Base-by-base conservation (phyloP, 1,140 invertebrate species). In the Micrasema minimum region DNA sequence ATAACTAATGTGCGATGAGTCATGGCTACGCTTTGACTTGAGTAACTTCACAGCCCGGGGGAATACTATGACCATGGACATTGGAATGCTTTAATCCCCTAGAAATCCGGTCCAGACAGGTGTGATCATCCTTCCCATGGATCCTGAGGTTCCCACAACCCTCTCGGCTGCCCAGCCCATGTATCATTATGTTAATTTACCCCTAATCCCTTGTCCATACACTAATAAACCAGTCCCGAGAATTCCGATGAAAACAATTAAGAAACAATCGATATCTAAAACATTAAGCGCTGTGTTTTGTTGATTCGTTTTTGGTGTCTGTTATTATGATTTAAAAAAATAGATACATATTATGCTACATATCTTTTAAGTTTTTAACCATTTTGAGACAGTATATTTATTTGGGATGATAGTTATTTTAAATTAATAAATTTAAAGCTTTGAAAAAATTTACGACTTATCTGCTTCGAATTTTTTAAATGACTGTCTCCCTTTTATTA, bases 141-240 rank as follows among this genome's bases (percentile, higher is more conserved):
- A 10, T 11, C 23, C 12, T 12, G 22, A 2, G 55, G 55, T 59
- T 59, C 55, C 55, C 55, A 59, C 55, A 59, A 41, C 55, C 55
- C 55, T 59, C 9, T 6, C 11, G 14, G 2, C 55, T 18, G 35
- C 55, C 35, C 55, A 10, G 35, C 55, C 35, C 55, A 10, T 38
- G 55, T 11, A 59, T 38, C 55, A 59, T 59, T 59, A 59, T 59
- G 55, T 59, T 37, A 59, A 59, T 59, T 41, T 38, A n/a, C 16
- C 55, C 26, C 55, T 59, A 59, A 59, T 59, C 38, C 35, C 35
- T 2, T 38, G n/a, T 20, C 35, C 55, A 11, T 2, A 59, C 31
- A 38, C 50, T 41, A 59, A 37, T 59, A 59, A 22, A 53, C 55
- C 31, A 37, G 9, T 57, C 26, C 10, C 4, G n/a, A 14, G n/a